Percentiles rank a stretch among this genome's conserved stretches.
phyloP scores from a whole-genome alignment of 2,888 invertebrate genomes.

The Dynastes tityus region DNA sequence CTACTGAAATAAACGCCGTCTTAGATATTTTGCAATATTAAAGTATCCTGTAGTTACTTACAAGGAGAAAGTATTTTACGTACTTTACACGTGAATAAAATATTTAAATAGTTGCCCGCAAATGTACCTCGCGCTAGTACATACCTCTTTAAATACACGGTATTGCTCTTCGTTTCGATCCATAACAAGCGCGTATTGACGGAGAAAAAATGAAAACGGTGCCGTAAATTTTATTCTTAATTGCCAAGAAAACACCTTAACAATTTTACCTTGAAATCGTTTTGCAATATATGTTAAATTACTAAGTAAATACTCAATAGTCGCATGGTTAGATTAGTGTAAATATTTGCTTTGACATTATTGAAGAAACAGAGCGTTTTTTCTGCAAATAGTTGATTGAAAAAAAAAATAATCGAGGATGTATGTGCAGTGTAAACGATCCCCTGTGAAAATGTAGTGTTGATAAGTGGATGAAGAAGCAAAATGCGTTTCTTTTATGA shows the following conservation, averaged over 20 bases:
- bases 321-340: conserved; percentile 14
- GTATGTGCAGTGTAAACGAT: conserved; percentile 28
- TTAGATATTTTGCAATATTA: conserved; percentile 36
- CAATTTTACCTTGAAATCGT: conserved; percentile 51
- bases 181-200: conserved; percentile 5
- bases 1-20: neutral
- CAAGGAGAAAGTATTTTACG: conserved; percentile 64
- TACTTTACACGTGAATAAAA: conserved; percentile 67
- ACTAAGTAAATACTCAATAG: conserved; percentile 25
- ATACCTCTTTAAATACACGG: conserved; percentile 47
- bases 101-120: conserved; percentile 65
- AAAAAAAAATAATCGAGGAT: conserved; percentile 39
- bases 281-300: conserved; percentile 46
- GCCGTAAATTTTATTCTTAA: conserved; percentile 25
- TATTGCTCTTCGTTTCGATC: conserved; percentile 1
- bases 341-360: conserved; percentile 36
- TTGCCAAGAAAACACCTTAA: conserved; percentile 36
- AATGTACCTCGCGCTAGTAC: conserved; percentile 59
- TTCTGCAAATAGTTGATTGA: neutral
- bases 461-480: conserved; percentile 7
- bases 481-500: conserved; percentile 36
- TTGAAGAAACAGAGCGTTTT: conserved; percentile 34
- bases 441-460: conserved; percentile 42
- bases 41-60: conserved; percentile 33
- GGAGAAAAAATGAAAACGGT: conserved; percentile 14